Conservation (phyloP, 2,113 vertebrate genomes). For the Neoarius graeffei region DNA sequence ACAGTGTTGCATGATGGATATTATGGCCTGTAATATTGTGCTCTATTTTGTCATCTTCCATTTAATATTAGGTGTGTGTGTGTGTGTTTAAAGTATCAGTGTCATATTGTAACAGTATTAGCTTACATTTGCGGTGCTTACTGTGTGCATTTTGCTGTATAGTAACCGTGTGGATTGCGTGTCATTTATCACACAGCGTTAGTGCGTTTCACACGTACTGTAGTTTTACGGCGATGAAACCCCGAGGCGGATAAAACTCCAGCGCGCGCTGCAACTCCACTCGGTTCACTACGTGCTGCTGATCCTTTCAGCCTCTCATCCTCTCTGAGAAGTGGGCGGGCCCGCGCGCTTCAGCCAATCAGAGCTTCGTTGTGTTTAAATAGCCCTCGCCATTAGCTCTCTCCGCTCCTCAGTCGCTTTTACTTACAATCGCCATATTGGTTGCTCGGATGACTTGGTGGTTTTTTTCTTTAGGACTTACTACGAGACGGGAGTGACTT, state of each 20-base stretch:
- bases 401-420: slow-evolving; percentile 76
- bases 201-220: background rate
- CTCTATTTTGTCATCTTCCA: background rate
- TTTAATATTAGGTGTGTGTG: too few species aligned
- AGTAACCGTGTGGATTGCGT: background rate
- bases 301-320: background rate
- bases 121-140: background rate
- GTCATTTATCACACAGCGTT: background rate
- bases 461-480: slow-evolving; percentile 66
- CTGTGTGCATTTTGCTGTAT: background rate
- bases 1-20: background rate
- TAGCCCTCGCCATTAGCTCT: slow-evolving; percentile 85
- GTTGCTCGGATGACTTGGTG: slow-evolving; percentile 77
- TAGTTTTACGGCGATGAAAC: background rate
- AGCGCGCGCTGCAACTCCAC: background rate
- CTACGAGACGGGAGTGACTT: slow-evolving; percentile 67
- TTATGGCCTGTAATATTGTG: background rate
- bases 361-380: slow-evolving; percentile 83
- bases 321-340: slow-evolving; percentile 72
- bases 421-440: slow-evolving; percentile 91
- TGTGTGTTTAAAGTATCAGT: background rate
- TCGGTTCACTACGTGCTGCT: background rate
- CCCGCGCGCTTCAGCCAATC: slow-evolving; percentile 75
- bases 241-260: background rate
- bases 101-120: background rate